Base-by-base conservation (phyloP, 2,113 vertebrate species). In the Pagrus major region DNA sequence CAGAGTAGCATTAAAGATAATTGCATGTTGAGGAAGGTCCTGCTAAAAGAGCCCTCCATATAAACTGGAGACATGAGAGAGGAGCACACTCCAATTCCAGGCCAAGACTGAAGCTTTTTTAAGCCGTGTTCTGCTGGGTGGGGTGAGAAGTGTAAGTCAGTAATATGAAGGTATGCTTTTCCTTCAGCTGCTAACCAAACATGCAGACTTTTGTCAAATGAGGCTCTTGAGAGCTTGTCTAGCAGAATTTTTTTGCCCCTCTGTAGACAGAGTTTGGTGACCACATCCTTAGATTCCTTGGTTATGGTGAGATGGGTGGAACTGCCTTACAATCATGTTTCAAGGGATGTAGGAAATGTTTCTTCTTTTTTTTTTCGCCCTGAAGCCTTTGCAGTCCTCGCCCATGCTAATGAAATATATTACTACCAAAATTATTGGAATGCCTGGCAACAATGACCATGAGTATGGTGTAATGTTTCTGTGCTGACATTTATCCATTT, bases 1-100 rank as follows among this genome's bases (percentile, higher is more conserved):
- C 87, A 91, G 94, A 93, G 94, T 94, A 94, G 92, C 93, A 95
- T 95, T 95, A 94, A 95, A 93, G 90, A 95, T 95, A 95, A 95
- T 95, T 95, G 92, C 90, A 95, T 56, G 90, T 93, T 93, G 81
- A 93, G 89, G 90, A 93, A 92, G 88, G 89, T 89, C 91, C 87
- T 92, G 93, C 92, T 89, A 87, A 88, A 92, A 90, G 88, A 93
- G 87, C 80, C 85, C 84, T 92, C 88, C 85, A 85, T 91, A 93
- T 92, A 92, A 93, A 93, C 86, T 84, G 80, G 80, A 87, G 81
- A 88, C 86, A 80, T 80, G 80, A 85, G 86, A 89, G 65, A 86
- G 69, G 78, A 84, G 80, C 76, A 76, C 81, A 81, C 58, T 86
- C 35, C 70, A 63, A 41, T 74, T 85, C 78, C 82, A 76, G 58